These are phyloP conservation scores for Saxicola maurus DNA, from an alignment of 2,797 vertebrate genomes.

Conservation along the genomic window DNA sequence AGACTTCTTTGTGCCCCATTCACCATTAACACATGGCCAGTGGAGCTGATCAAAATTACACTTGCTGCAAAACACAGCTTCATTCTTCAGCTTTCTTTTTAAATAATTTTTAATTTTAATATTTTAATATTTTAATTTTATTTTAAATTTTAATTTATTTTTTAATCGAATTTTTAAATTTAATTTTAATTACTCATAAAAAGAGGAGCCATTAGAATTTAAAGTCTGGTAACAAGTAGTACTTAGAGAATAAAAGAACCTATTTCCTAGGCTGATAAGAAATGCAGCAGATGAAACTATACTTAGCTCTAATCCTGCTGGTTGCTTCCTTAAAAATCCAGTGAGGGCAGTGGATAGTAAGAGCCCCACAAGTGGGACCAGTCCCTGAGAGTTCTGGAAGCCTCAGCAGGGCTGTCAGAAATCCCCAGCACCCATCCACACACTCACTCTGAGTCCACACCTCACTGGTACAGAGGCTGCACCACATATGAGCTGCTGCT, in stretches of 20 bases:
- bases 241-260: accelerated
- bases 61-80: not conserved
- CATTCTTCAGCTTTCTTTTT: not conserved
- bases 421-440: not conserved
- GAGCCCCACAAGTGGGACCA: not conserved
- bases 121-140: too few species aligned
- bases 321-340: not conserved
- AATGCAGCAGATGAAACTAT: not conserved
- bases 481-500: not conserved
- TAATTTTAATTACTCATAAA: not conserved
- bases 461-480: not conserved
- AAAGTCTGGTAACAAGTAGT: not conserved
- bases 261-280: not conserved
- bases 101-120: too few species aligned
- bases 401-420: not conserved
- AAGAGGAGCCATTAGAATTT: not conserved
- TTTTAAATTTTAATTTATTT: too few species aligned
- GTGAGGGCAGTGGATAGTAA: accelerated
- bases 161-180: too few species aligned
- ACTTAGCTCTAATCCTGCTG: not conserved
- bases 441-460: not conserved
- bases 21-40: not conserved
- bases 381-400: not conserved
- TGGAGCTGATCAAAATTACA: not conserved
- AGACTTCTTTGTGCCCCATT: not conserved